phyloP scores from a whole-genome alignment of 2,113 vertebrate genomes.

The Stegastes partitus region DNA sequence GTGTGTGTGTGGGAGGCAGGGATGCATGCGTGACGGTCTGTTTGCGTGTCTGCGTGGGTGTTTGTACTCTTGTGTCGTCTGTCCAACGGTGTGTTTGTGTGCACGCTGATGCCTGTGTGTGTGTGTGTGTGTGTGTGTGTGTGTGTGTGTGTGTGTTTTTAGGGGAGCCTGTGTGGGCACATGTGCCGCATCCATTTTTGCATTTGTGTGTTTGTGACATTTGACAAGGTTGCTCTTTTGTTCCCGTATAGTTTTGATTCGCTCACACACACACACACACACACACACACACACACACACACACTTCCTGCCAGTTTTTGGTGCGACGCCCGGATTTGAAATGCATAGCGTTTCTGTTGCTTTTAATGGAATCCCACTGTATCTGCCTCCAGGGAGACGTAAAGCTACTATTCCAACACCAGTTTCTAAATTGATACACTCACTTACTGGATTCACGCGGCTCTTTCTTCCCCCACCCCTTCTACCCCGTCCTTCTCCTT shows the following conservation, averaged over 20 bases:
- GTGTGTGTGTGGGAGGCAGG: slow-evolving; percentile 11
- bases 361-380: slow-evolving; percentile 73
- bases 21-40: slow-evolving; percentile 6
- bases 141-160: neutral
- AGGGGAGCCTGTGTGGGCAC: slow-evolving; percentile 3
- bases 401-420: slow-evolving; percentile 60
- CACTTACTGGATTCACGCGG: slow-evolving; percentile 52
- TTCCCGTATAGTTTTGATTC: slow-evolving; percentile 46
- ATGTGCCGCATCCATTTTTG: slow-evolving; percentile 69
- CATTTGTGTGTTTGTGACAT: slow-evolving; percentile 28
- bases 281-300: slow-evolving; percentile 5
- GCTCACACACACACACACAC: slow-evolving; percentile 13
- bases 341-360: slow-evolving; percentile 71
- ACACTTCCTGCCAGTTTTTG: slow-evolving; percentile 27
- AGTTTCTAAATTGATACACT: slow-evolving; percentile 66
- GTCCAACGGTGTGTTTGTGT: neutral
- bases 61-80: neutral
- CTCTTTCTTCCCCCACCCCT: slow-evolving; percentile 29
- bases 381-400: slow-evolving; percentile 69
- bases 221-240: slow-evolving; percentile 46
- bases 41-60: slow-evolving; percentile 16
- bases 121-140: neutral
- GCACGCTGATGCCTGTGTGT: slow-evolving; percentile 38
- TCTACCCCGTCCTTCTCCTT: slow-evolving; percentile 12
- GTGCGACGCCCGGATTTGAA: slow-evolving; percentile 71